Percentiles rank a stretch among this genome's conserved stretches.
phyloP scores from a whole-genome alignment of 2,888 invertebrate genomes.

The Platypus cylindrus region DNA sequence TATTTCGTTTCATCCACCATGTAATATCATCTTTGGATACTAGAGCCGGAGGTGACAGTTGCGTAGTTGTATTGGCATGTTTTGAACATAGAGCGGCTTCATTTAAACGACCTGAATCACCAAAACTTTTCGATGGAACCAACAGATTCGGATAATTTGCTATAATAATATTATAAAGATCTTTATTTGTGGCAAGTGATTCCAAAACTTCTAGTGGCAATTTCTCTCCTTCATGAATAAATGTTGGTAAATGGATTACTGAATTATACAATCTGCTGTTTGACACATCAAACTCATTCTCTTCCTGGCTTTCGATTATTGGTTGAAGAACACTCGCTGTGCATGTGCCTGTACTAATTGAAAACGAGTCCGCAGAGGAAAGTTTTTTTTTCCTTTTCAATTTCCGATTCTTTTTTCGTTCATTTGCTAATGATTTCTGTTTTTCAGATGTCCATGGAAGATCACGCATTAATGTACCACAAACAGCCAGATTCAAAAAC shows the following conservation, averaged over 20 bases:
- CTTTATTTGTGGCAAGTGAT: conserved; percentile 52
- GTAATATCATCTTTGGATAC: conserved; percentile 25
- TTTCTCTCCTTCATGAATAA: conserved; percentile 62
- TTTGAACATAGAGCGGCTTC: conserved; percentile 30
- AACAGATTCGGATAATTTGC: conserved; percentile 65
- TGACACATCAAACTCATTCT: conserved; percentile 25
- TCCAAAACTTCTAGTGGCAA: conserved; percentile 67
- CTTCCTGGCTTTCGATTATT: conserved; percentile 34
- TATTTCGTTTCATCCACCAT: conserved; percentile 44
- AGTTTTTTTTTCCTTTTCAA: conserved; percentile 41
- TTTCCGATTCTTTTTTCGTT: conserved; percentile 48
- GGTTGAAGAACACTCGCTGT: conserved; percentile 46
- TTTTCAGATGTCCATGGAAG: conserved; percentile 52
- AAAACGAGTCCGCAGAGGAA: conserved; percentile 58
- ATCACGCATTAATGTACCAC: conserved; percentile 71
- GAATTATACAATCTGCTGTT: conserved; percentile 55
- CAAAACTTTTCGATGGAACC: conserved; percentile 60
- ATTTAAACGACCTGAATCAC: conserved; percentile 46
- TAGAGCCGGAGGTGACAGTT: conserved; percentile 25
- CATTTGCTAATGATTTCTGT: conserved; percentile 49
- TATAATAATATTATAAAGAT: conserved; percentile 57
- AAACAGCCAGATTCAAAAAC: conserved; percentile 70
- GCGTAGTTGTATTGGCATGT: conserved; percentile 29
- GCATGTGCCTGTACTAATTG: conserved; percentile 53
- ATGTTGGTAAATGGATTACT: conserved; percentile 76